Base-by-base conservation (phyloP, 1,140 invertebrate genomes). In the Pentalonia nigronervosa region DNA sequence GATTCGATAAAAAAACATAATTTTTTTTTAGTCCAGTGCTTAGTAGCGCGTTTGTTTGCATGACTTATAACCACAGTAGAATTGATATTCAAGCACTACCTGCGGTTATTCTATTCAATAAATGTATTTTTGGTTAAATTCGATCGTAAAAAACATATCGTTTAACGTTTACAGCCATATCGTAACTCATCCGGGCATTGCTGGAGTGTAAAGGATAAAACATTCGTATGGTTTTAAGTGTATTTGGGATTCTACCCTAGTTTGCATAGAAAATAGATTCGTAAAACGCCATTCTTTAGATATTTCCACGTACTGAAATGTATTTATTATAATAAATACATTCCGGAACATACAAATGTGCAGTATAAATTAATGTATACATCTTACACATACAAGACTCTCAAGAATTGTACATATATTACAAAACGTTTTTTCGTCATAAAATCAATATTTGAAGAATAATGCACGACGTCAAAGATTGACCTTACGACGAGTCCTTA, bases 241-340 rank as follows among this genome's bases (percentile, higher is more conserved):
- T 91, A 67, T 67, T 41, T 36, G 25, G n/a, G 56, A 50, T 36
- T 60, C 47, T 30, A 21, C 45, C 23, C 47, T 84, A 50, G 30
- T 92, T 92, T 84, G 76, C 76, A 53, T 92, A 92, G 36, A 50
- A 92, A 92, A 92, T 53, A 92, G 34, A 92, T 84, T 92, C 81
- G 34, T 30, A 53, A 36, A 50, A 83, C 20, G 36, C 76, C 21
- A 11, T 67, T 91, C 47, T 76, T 76, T 30, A 81, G 41, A 48
- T n/a, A 91, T 91, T 81, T 81, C 41, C 76, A 41, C 47, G 34
- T n/a, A 81, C 56, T 11, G 60, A 45, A 81, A 81, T 34, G 47
- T 23, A 34, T 81, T 53, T 92, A 84, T 84, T 36, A 53, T 50
- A 84, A 92, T 92, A 84, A 81, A 92, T 84, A 84, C 34, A 50